Percentiles rank a stretch among this genome's conserved stretches.
Conservation (phyloP, 1,140 invertebrate species). For the Bombyx mandarina region DNA sequence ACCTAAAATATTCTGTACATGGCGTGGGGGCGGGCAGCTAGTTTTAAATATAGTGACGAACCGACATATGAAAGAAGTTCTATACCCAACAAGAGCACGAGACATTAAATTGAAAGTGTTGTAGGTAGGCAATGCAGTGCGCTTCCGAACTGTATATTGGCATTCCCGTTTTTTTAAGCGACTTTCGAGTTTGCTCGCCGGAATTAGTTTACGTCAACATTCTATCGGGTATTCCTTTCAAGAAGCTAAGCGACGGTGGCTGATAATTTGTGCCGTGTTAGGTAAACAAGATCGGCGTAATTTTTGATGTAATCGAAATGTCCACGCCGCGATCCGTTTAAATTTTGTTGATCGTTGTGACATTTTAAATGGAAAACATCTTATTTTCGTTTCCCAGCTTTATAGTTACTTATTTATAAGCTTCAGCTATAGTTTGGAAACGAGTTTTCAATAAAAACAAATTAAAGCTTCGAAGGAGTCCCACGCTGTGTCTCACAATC, state of each 20-base stretch:
- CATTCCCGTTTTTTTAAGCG: constrained; percentile 39
- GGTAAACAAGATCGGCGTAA: constrained; percentile 36
- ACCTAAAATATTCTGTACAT: too few species aligned
- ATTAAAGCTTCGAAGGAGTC: background rate
- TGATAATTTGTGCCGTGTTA: constrained; percentile 47
- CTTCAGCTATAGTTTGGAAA: background rate
- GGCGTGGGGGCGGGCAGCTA: too few species aligned
- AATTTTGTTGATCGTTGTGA: background rate
- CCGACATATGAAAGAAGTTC: too few species aligned
- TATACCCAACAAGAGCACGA: constrained; percentile 2
- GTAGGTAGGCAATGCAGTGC: constrained; percentile 60
- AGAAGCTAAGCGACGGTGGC: constrained; percentile 50
- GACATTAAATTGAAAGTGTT: constrained; percentile 51
- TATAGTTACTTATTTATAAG: too few species aligned
- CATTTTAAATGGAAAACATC: background rate
- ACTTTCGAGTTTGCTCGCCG: constrained; percentile 58
- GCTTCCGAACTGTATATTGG: constrained; percentile 45
- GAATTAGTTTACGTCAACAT: constrained; percentile 66
- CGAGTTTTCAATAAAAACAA: constrained; percentile 5
- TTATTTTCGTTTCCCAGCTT: too few species aligned
- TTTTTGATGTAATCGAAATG: constrained; percentile 35
- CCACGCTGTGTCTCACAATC: too few species aligned
- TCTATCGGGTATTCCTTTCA: constrained; percentile 67
- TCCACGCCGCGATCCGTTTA: constrained; percentile 4
- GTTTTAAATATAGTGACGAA: too few species aligned